Evolutionary conservation across 2,113 vertebrate species (phyloP).

Genomic region (Talpa occidentalis): DNA sequence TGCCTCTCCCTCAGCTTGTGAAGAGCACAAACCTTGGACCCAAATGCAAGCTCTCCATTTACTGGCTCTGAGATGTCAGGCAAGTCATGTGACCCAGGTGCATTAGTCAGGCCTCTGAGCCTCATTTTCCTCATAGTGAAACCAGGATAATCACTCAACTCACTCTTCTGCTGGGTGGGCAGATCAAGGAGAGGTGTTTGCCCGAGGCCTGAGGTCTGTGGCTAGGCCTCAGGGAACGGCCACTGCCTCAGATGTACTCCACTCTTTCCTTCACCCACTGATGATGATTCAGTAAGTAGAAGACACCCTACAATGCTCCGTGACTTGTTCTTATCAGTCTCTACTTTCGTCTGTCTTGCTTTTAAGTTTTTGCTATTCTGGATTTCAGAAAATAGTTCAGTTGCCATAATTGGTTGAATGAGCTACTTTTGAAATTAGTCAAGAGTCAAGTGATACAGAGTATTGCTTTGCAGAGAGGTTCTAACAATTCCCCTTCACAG

Average conservation of each 20-base stretch:
- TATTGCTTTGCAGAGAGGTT: constrained; percentile 14
- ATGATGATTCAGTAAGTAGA: not conserved
- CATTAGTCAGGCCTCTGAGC: accelerated
- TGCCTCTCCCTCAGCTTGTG: not conserved
- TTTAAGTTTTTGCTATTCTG: constrained; percentile 62
- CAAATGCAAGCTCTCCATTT: not conserved
- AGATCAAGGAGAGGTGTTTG: not conserved
- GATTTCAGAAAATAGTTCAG: constrained; percentile 72
- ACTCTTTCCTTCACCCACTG: not conserved
- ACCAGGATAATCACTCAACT: not conserved
- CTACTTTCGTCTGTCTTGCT: constrained; percentile 47
- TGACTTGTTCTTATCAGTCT: constrained; percentile 46
- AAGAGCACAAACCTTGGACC: not conserved
- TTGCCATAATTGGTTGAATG: constrained; percentile 67
- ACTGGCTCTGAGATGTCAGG: not conserved
- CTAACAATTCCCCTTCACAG: constrained; percentile 14
- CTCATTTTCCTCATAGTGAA: not conserved
- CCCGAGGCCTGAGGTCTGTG: not conserved
- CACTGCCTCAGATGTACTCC: accelerated
- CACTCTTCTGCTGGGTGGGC: not conserved
- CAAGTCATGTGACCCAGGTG: not conserved
- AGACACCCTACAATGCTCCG: not conserved
- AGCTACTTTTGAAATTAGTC: constrained; percentile 73
- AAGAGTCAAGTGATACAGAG: constrained; percentile 49
- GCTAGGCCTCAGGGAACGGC: accelerated